Base-by-base conservation (phyloP, 2,797 vertebrate species). In the Gila robusta region DNA sequence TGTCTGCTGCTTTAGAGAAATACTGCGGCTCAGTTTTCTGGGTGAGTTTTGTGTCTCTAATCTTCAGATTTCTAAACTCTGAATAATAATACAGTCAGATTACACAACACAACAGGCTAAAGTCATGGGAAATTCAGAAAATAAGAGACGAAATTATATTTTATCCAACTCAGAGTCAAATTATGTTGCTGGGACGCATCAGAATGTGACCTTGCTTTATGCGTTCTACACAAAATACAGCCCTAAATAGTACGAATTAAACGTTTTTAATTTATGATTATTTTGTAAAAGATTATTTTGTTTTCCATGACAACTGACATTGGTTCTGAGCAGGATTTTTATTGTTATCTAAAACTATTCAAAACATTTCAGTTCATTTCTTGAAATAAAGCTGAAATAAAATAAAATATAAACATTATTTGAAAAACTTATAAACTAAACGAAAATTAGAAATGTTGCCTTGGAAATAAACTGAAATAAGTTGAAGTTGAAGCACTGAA, bases 1-100 rank as follows among this genome's bases (percentile, higher is more conserved):
- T 98, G 97, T 92, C 94, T 11, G 92, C 93, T 2, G 92, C 92
- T 72, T 90, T 99, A 91, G 96, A 98, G 0, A 23, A 94, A 1
- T 99, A 95, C 94, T 99, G 98, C 2, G 97, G 97, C 66, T 99
- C 98, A 0, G 19, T 91, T 6, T 99, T 99, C 88, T 99, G 98
- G 98, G 98, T 99, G 91, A 99, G 98, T 87, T 11, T 19, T 14
- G 9, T 26, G 39, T 32, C 28, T 41, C 23, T 26, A 2, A 39
- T 56, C 17, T 62, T 41, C 37, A 41, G 4, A 32, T 32, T 32
- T 32, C 32, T 37, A 37, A 37, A 0, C 4, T 35, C 35, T 37
- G 32, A 37, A 37, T 26, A 2, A 41, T 9, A 12, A 56, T 23
- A 23, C 74, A 16, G 3, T 16, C 21, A 2, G 12, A 59, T 26